Evolutionary conservation across 2,797 vertebrate genomes (phyloP).

Genomic region (Propithecus perrieri): DNA sequence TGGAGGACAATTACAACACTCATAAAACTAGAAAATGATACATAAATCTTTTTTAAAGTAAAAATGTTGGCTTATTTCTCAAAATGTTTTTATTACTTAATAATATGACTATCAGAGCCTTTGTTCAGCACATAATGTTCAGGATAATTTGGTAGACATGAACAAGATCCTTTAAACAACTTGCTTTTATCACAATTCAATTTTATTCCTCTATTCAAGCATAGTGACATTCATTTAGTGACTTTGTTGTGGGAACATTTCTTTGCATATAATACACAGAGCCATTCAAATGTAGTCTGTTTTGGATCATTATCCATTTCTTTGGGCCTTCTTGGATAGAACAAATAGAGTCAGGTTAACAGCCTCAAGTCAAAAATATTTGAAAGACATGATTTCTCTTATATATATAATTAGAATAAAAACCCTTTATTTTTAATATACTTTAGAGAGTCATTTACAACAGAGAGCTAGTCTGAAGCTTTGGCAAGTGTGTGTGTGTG

Average conservation of each 20-base stretch:
- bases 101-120: slow-evolving; percentile 67
- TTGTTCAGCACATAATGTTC: slow-evolving; percentile 77
- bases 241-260: slow-evolving; percentile 77
- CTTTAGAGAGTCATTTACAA: slow-evolving; percentile 60
- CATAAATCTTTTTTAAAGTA: slow-evolving; percentile 72
- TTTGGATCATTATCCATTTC: slow-evolving; percentile 72
- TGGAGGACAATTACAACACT: slow-evolving; percentile 65
- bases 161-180: slow-evolving; percentile 76
- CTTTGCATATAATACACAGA: slow-evolving; percentile 75
- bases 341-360: slow-evolving; percentile 64
- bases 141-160: slow-evolving; percentile 75
- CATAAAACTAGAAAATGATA: slow-evolving; percentile 65
- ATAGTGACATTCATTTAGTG: slow-evolving; percentile 71
- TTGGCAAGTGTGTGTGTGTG: neutral
- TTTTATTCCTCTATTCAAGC: slow-evolving; percentile 76
- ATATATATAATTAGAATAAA: slow-evolving; percentile 16
- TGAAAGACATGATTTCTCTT: slow-evolving; percentile 53
- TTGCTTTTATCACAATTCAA: slow-evolving; percentile 78
- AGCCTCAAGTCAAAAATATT: slow-evolving; percentile 72
- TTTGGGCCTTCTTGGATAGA: slow-evolving; percentile 64
- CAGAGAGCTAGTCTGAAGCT: slow-evolving; percentile 46
- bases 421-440: slow-evolving; percentile 18
- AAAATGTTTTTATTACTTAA: slow-evolving; percentile 75
- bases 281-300: slow-evolving; percentile 63
- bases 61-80: slow-evolving; percentile 76